Conservation (phyloP, 2,113 vertebrate species). For the Onychorhynchus coronatus region DNA sequence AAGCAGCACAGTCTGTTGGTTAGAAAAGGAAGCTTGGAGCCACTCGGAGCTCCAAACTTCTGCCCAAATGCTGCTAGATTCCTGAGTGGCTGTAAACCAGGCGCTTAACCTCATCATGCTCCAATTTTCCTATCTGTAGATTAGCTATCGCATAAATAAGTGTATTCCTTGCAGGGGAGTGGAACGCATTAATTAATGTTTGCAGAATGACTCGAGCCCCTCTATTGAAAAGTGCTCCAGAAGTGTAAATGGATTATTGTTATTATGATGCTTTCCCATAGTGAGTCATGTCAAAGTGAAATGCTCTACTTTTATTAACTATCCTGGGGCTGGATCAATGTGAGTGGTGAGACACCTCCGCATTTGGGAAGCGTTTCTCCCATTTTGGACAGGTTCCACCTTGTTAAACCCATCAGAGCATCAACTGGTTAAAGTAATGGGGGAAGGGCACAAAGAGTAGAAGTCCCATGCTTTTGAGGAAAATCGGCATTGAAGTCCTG, state of each 20-base stretch:
- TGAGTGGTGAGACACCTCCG: background rate
- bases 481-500: constrained; percentile 77
- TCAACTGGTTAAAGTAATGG: constrained; percentile 5
- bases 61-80: background rate
- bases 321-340: background rate
- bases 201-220: background rate
- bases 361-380: background rate
- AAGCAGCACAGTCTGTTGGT: constrained; percentile 58
- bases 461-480: constrained; percentile 75
- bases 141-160: constrained; percentile 11
- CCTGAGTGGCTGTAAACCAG: background rate
- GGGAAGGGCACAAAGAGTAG: constrained; percentile 43
- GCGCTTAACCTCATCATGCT: constrained; percentile 30
- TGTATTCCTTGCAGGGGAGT: constrained; percentile 11
- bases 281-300: background rate
- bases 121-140: background rate
- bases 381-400: background rate
- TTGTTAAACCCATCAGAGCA: background rate
- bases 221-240: constrained; percentile 1
- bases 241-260: constrained; percentile 45
- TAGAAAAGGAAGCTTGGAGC: constrained; percentile 14
- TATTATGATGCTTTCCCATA: background rate
- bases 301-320: background rate
- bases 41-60: background rate
- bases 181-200: constrained; percentile 54